Percentiles rank a stretch among this genome's conserved stretches.
Conservation (phyloP, 2,888 invertebrate species). For the Brachycybe producta region DNA sequence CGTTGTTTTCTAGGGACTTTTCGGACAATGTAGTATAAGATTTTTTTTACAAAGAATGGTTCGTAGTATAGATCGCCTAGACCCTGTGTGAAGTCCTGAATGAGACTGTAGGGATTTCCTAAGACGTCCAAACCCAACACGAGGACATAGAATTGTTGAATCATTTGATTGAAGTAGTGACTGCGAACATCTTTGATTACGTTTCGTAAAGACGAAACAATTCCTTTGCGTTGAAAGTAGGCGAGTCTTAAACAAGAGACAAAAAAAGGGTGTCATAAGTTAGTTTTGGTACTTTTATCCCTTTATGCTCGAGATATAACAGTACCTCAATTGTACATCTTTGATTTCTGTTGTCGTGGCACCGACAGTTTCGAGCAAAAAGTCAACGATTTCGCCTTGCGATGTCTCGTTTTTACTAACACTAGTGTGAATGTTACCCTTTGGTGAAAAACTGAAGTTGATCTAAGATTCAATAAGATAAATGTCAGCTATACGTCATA, state of each 20-base stretch:
- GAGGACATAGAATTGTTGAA: constrained; percentile 67
- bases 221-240: constrained; percentile 41
- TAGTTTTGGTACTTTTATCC: background rate
- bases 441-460: constrained; percentile 44
- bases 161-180: constrained; percentile 55
- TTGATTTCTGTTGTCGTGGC: constrained; percentile 51
- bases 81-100: constrained; percentile 48
- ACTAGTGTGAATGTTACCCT: constrained; percentile 32
- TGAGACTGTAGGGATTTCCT: constrained; percentile 59
- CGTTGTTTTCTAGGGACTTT: too few species aligned
- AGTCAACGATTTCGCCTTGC: constrained; percentile 48
- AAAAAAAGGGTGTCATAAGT: background rate
- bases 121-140: constrained; percentile 63
- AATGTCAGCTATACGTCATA: too few species aligned
- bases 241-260: constrained; percentile 45
- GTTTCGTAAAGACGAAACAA: constrained; percentile 36
- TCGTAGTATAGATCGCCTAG: constrained; percentile 49
- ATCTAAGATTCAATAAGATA: too few species aligned
- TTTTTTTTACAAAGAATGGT: constrained; percentile 43
- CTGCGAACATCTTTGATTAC: constrained; percentile 44
- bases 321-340: constrained; percentile 49
- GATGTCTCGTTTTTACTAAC: constrained; percentile 26
- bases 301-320: too few species aligned
- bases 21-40: too few species aligned
- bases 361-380: constrained; percentile 50